Conservation (phyloP, 2,113 vertebrate genomes). For the Epinephelus moara region DNA sequence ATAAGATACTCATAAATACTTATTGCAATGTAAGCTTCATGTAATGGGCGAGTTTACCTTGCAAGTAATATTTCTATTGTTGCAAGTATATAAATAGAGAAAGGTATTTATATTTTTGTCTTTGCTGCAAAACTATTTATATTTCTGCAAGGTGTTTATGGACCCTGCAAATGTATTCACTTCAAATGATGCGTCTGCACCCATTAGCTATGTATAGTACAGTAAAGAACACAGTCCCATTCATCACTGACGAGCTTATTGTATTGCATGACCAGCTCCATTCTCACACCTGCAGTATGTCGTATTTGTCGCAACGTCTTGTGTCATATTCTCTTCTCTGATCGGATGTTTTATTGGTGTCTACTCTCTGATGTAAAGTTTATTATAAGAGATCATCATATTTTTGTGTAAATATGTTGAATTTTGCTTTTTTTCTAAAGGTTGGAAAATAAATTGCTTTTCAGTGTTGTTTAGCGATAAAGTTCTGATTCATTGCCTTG, state of each 20-base stretch:
- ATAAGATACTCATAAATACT: slow-evolving; percentile 2
- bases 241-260: slow-evolving; percentile 54
- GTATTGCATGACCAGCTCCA: slow-evolving; percentile 14
- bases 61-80: slow-evolving; percentile 18
- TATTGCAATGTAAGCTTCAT: background rate
- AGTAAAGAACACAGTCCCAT: slow-evolving; percentile 35
- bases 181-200: slow-evolving; percentile 30
- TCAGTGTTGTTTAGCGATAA: background rate
- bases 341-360: background rate
- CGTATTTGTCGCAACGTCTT: background rate
- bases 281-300: slow-evolving; percentile 61
- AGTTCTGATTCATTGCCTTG: background rate
- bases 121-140: slow-evolving; percentile 51
- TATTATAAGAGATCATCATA: background rate
- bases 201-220: slow-evolving; percentile 49
- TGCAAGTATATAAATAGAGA: slow-evolving; percentile 7
- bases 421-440: background rate
- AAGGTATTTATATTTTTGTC: slow-evolving; percentile 40
- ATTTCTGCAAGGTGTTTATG: slow-evolving; percentile 41
- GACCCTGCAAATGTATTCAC: slow-evolving; percentile 22
- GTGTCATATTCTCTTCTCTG: background rate
- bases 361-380: background rate
- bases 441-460: background rate
- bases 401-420: background rate
- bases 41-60: background rate